Evolutionary conservation across 2,797 vertebrate genomes (phyloP).

Genomic region (Aulostomus chinensis): DNA sequence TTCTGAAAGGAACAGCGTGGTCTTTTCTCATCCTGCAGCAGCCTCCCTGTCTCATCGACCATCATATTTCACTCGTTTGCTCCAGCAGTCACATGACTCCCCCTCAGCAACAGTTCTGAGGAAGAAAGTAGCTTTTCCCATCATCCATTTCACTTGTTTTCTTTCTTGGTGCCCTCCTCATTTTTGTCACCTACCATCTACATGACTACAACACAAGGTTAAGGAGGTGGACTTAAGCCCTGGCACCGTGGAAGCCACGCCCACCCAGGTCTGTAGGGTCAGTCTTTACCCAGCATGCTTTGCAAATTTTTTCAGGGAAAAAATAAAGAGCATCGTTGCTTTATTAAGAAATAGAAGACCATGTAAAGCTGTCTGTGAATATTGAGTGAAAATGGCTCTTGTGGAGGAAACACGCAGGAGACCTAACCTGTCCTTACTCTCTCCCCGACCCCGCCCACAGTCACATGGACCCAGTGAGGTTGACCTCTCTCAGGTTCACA

Average conservation of each 20-base stretch:
- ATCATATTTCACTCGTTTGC: background rate
- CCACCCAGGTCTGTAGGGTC: conserved; percentile 86
- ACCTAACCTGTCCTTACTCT: conserved; percentile 64
- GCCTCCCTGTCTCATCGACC: no score
- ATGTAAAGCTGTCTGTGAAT: background rate
- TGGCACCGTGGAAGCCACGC: conserved; percentile 58
- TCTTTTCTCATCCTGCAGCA: no score
- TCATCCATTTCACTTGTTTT: conserved; percentile 83
- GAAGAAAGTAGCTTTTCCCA: conserved; percentile 67
- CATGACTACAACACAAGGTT: conserved; percentile 78
- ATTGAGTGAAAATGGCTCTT: conserved; percentile 8
- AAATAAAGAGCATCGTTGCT: background rate
- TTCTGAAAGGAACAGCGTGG: no score
- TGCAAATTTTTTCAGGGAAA: conserved; percentile 8
- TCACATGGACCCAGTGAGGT: conserved; percentile 57
- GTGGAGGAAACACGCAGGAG: background rate
- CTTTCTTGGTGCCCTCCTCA: conserved; percentile 58
- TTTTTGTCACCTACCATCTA: conserved; percentile 77
- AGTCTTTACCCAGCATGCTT: conserved; percentile 60
- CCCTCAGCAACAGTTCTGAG: conserved; percentile 32
- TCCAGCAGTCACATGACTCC: conserved; percentile 27
- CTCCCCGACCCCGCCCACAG: conserved; percentile 65
- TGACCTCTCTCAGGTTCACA: conserved; percentile 59
- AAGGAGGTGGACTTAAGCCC: conserved; percentile 78
- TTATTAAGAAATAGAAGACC: no score